Evolutionary conservation across 2,888 invertebrate species (phyloP).

Genomic region (Tortricodes alternella): DNA sequence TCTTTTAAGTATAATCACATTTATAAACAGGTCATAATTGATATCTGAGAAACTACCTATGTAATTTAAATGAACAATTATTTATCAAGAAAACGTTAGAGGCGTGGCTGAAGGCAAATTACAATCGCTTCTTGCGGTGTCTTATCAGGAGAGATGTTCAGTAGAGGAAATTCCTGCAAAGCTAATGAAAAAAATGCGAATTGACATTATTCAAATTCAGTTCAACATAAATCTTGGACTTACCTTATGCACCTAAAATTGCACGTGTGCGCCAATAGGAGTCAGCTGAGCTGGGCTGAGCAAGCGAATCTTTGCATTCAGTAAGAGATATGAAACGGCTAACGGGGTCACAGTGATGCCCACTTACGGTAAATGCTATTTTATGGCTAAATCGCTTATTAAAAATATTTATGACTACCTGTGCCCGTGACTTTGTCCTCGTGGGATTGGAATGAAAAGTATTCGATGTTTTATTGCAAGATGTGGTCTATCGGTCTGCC

Average conservation of each 20-base stretch:
- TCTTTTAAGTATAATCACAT: no score
- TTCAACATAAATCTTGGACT: conserved; percentile 19
- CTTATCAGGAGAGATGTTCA: no score
- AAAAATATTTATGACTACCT: not conserved
- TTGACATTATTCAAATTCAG: not conserved
- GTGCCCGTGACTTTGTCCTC: not conserved
- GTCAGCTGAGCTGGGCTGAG: conserved; percentile 45
- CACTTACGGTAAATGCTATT: conserved; percentile 42
- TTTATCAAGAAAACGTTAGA: no score
- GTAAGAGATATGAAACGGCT: conserved; percentile 59
- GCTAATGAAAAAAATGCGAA: not conserved
- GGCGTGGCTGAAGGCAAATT: no score
- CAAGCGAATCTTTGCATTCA: conserved; percentile 67
- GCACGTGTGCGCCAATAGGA: conserved; percentile 34
- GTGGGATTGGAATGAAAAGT: no score
- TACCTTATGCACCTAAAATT: conserved; percentile 25
- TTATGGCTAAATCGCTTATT: not conserved
- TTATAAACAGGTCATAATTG: no score
- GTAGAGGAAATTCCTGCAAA: no score
- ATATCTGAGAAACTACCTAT: no score
- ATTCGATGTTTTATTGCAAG: no score
- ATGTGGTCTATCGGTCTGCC: no score
- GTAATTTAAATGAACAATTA: no score
- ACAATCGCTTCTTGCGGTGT: no score
- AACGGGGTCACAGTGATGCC: conserved; percentile 53